Evolutionary conservation across 1,140 invertebrate genomes (phyloP).

Genomic region (Brachionus plicatilis): DNA sequence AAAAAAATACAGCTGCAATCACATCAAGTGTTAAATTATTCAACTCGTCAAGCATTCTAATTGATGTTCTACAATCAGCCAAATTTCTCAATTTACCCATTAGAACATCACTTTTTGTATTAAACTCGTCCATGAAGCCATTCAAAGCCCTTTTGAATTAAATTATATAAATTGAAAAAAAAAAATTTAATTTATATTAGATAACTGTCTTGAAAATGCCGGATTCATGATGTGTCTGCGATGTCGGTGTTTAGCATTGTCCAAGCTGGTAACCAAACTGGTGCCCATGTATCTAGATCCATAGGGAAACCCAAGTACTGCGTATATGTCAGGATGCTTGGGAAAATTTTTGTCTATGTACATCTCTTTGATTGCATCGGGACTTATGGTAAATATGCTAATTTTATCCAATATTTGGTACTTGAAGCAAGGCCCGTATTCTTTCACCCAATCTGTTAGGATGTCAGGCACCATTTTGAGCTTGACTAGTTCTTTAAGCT

Average conservation of each 20-base stretch:
- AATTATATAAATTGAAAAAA: not conserved
- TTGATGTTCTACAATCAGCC: not conserved
- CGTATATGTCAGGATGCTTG: not conserved
- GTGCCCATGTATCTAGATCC: slow-evolving; percentile 4
- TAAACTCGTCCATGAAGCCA: slow-evolving; percentile 13
- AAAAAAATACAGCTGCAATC: not conserved
- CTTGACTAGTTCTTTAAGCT: not conserved
- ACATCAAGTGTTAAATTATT: slow-evolving; percentile 25
- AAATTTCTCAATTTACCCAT: not conserved
- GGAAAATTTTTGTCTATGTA: slow-evolving; percentile 17
- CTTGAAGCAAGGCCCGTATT: slow-evolving; percentile 15
- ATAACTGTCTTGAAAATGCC: slow-evolving; percentile 28
- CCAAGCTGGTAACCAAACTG: not conserved
- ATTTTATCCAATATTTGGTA: slow-evolving; percentile 36
- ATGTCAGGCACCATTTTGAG: not conserved
- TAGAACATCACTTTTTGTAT: slow-evolving; percentile 3
- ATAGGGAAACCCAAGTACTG: not conserved
- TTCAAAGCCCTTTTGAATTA: not conserved
- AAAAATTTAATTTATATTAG: not conserved
- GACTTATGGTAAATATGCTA: not conserved
- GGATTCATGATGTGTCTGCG: not conserved
- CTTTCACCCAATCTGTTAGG: not conserved
- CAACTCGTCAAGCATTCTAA: slow-evolving; percentile 21
- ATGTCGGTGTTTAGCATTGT: not conserved
- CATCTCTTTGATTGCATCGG: slow-evolving; percentile 17